Conservation (phyloP, 1,140 invertebrate species). For the Drosophila takahashii region DNA sequence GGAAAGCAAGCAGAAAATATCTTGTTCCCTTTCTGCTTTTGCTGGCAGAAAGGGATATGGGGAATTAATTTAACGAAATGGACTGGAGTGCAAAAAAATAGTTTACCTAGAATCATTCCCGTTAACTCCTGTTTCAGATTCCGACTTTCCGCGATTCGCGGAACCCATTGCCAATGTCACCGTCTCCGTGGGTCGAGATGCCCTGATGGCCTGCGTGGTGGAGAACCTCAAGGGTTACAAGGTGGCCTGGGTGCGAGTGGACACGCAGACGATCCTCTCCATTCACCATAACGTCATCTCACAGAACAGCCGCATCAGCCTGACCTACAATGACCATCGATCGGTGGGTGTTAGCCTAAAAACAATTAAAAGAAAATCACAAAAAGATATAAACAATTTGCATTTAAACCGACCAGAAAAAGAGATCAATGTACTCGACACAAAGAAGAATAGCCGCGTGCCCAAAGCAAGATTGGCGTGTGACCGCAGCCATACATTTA, state of each 20-base stretch:
- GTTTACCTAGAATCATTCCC: not conserved
- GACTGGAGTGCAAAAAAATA: conserved; percentile 2
- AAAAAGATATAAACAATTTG: too few species aligned
- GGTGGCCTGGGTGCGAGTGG: conserved; percentile 96
- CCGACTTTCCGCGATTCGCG: conserved; percentile 91
- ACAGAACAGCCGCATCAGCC: conserved; percentile 93
- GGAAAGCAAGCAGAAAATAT: conserved; percentile 16
- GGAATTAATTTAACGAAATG: conserved; percentile 40
- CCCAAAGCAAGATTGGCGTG: too few species aligned
- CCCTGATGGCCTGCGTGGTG: conserved; percentile 96
- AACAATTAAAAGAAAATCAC: too few species aligned
- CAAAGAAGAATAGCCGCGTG: too few species aligned
- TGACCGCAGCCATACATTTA: too few species aligned
- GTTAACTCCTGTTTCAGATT: conserved; percentile 84
- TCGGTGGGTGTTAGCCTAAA: conserved; percentile 84
- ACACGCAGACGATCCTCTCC: conserved; percentile 95
- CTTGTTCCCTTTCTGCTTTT: conserved; percentile 6
- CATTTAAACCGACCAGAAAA: too few species aligned
- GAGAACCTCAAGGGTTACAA: conserved; percentile 95
- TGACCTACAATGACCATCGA: conserved; percentile 94
- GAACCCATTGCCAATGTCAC: conserved; percentile 97
- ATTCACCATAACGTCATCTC: conserved; percentile 96
- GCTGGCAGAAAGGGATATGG: not conserved
- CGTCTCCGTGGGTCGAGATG: conserved; percentile 94
- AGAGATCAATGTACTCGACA: too few species aligned